These are phyloP conservation scores for Uropetala carovei DNA, from an alignment of 2,888 invertebrate genomes.

Conservation along the genomic window DNA sequence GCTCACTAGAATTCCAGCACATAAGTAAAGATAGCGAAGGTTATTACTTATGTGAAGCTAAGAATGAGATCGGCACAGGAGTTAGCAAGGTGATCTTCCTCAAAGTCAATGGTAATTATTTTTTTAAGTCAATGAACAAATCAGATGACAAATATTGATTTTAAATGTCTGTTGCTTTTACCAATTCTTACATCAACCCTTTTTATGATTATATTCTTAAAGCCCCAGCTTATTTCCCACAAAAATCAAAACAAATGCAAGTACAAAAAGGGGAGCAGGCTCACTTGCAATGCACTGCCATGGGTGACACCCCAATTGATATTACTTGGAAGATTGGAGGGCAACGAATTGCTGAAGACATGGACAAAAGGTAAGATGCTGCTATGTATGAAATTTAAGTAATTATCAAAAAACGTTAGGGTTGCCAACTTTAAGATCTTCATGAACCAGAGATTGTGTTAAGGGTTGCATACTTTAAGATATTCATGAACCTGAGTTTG, in stretches of 20 bases:
- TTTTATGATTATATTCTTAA: conserved; percentile 67
- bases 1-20: conserved; percentile 88
- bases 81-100: conserved; percentile 94
- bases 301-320: conserved; percentile 92
- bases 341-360: conserved; percentile 84
- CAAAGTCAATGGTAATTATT: conserved; percentile 89
- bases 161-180: neutral
- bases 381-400: neutral
- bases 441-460: no score
- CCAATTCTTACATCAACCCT: neutral
- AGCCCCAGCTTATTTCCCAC: conserved; percentile 91
- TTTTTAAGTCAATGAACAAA: neutral
- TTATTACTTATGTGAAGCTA: conserved; percentile 94
- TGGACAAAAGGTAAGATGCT: conserved; percentile 80
- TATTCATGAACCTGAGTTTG: no score
- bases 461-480: no score
- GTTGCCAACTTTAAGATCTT: no score
- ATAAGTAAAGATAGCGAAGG: conserved; percentile 93
- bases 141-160: neutral
- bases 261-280: conserved; percentile 90
- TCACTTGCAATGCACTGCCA: conserved; percentile 89
- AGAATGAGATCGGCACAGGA: conserved; percentile 93
- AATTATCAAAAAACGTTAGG: no score
- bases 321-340: conserved; percentile 90
- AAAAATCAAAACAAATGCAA: conserved; percentile 88